Evolutionary conservation across 2,113 vertebrate genomes (phyloP).

Genomic region (Gymnogyps californianus): DNA sequence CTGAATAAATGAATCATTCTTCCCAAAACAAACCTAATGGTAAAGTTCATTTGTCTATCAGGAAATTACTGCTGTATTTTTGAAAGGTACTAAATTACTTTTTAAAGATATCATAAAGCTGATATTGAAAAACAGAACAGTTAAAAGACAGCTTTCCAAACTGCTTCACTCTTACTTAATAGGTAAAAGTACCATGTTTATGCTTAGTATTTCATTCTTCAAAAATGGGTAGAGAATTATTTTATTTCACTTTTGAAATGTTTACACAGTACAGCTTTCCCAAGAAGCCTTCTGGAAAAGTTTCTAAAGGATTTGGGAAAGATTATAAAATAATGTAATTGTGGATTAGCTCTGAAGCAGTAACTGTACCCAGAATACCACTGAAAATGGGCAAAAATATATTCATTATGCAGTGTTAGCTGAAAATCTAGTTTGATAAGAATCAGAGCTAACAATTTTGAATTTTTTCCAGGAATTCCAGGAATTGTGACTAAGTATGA

Average conservation of each 20-base stretch:
- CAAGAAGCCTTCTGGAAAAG: conserved; percentile 10
- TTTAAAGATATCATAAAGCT: conserved; percentile 12
- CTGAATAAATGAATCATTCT: conserved; percentile 43
- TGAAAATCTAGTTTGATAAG: neutral
- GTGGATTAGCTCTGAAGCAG: conserved; percentile 33
- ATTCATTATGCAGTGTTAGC: neutral
- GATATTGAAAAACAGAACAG: conserved; percentile 1
- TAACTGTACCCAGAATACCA: neutral
- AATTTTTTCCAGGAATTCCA: neutral
- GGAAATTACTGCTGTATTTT: conserved; percentile 37
- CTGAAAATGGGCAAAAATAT: neutral
- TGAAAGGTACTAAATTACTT: conserved; percentile 29
- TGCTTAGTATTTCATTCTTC: neutral
- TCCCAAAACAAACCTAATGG: conserved; percentile 38
- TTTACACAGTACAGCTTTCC: conserved; percentile 10
- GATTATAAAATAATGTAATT: conserved; percentile 16
- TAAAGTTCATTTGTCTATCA: conserved; percentile 36
- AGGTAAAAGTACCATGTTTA: neutral
- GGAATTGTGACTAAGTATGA: neutral
- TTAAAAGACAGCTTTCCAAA: neutral
- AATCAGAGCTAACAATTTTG: neutral
- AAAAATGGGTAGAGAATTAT: neutral
- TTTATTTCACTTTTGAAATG: conserved; percentile 26
- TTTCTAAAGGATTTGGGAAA: conserved; percentile 14
- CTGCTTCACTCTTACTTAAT: neutral